Base-by-base conservation (phyloP, 2,113 vertebrate genomes). In the Propithecus coquereli region DNA sequence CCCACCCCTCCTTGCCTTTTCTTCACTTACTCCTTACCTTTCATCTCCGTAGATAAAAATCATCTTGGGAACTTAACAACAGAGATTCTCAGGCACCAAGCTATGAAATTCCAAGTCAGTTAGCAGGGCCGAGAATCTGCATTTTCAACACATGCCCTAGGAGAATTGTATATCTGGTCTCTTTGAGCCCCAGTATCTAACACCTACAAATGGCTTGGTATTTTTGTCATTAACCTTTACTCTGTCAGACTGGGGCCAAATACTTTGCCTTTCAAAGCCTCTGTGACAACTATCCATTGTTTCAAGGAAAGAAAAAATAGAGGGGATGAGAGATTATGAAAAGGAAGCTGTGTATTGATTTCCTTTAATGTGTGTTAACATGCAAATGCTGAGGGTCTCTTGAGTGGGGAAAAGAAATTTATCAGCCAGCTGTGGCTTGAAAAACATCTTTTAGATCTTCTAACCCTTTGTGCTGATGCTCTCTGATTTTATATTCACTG, bases 291-390 rank as follows among this genome's bases (percentile, higher is more conserved):
- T 9, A 37, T 47, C n/a, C 34, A 68, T 12, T n/a, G 14, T 61
- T 52, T 91, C 86, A 94, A 93, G 94, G 70, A 54, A 91, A n/a
- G 22, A 57, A 87, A 93, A 90, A 45, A 74, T 66, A 66, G 92
- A 76, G 6, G 11, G 1, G 7, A 22, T 71, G 40, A 34, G 23
- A 89, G 23, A 63, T 79, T 43, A 91, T 34, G 45, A 74, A 82
- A 65, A 76, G 8, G 16, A 92, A 90, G 45, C 10, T 73, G 16
- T 65, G 66, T 74, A 57, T 47, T 88, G 91, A 85, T 95, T 94
- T 96, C 54, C 65, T 95, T 86, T 91, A 90, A 88, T 57, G 65
- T 71, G 14, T 88, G 54, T 66, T 73, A 94, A 76, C 50, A 83
- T 57, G 61, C 43, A 91, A 85, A 79, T 50, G 23, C 17, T 77